phyloP scores from a whole-genome alignment of 2,797 vertebrate genomes.

The Petrocephalus sullivani region DNA sequence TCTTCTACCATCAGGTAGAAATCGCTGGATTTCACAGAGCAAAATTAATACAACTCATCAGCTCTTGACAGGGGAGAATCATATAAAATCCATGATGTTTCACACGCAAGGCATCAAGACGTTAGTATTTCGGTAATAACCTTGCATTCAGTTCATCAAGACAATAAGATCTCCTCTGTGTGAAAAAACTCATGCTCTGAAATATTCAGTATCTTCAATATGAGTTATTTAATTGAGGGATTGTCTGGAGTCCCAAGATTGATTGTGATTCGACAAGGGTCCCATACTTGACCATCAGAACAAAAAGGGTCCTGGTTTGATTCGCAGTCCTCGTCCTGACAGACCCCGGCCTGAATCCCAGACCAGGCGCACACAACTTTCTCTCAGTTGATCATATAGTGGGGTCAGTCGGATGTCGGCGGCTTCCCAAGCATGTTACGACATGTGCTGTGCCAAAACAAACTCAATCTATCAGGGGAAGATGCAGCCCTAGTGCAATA shows the following conservation, averaged over 20 bases:
- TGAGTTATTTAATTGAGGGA: background rate
- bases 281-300: background rate
- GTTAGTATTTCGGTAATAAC: background rate
- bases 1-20: background rate
- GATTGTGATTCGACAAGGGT: background rate
- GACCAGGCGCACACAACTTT: background rate
- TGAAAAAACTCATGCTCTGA: background rate
- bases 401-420: background rate
- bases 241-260: background rate
- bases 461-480: constrained; percentile 40
- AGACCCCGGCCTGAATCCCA: background rate
- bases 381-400: constrained; percentile 7
- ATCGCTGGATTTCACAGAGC: background rate
- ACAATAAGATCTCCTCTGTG: background rate
- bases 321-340: background rate
- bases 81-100: background rate
- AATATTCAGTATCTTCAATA: background rate
- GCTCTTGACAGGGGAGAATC: background rate
- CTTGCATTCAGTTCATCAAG: background rate
- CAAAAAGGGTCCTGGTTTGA: background rate
- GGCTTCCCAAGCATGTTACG: constrained; percentile 40
- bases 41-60: background rate
- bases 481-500: constrained; percentile 23
- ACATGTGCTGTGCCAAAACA: constrained; percentile 39
- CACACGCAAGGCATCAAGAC: background rate